Conservation (phyloP, 2,888 invertebrate genomes). For the Heliconius hortense region DNA sequence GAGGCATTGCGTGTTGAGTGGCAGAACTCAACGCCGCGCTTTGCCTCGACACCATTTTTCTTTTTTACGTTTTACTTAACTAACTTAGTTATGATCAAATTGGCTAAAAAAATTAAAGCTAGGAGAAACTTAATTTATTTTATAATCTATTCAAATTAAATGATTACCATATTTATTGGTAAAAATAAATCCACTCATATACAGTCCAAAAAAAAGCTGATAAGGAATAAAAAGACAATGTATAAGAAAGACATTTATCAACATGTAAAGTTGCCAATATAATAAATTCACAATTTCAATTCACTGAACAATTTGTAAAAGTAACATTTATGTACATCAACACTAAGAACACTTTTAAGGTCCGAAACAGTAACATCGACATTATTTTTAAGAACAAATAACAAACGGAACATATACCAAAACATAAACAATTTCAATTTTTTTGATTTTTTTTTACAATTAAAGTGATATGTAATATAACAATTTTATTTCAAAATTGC, state of each 20-base stretch:
- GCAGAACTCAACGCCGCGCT: too few species aligned
- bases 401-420: neutral
- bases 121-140: too few species aligned
- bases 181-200: too few species aligned
- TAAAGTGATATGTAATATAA: slow-evolving; percentile 5
- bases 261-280: slow-evolving; percentile 31
- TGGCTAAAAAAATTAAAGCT: too few species aligned
- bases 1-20: too few species aligned
- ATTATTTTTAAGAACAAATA: neutral
- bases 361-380: slow-evolving; percentile 4
- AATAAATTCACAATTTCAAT: slow-evolving; percentile 19
- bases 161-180: too few species aligned
- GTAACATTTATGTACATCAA: slow-evolving; percentile 25
- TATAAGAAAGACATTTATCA: slow-evolving; percentile 38
- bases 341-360: slow-evolving; percentile 36
- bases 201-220: neutral
- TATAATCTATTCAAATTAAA: too few species aligned
- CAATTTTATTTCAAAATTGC: neutral
- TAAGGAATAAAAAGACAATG: slow-evolving; percentile 1
- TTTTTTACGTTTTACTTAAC: too few species aligned
- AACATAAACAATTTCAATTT: neutral
- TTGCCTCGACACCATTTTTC: too few species aligned
- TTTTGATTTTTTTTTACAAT: neutral
- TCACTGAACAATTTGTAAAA: slow-evolving; percentile 24
- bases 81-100: too few species aligned